Percentiles rank a stretch among this genome's conserved stretches.
These are phyloP conservation scores for Cladopsammia gracilis DNA, from an alignment of 64 coral and sea anemone genomes.

Conservation along the genomic window DNA sequence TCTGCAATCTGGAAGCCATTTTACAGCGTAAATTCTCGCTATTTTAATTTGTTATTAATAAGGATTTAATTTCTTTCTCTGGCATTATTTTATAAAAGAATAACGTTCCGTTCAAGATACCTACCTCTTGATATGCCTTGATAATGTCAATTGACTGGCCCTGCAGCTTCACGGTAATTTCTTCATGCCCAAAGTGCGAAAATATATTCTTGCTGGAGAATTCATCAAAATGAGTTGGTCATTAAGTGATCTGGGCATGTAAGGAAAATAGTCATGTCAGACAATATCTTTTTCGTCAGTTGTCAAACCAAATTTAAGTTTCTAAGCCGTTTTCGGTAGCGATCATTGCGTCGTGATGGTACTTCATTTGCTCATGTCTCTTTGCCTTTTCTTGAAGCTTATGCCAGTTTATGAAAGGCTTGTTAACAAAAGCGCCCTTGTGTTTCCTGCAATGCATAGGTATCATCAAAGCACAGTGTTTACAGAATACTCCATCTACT, in stretches of 20 bases:
- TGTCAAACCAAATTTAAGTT: no score
- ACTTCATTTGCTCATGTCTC: constrained; percentile 47
- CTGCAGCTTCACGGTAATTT: constrained; percentile 70
- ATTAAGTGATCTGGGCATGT: no score
- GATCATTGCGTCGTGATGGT: constrained; percentile 57
- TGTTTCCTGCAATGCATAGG: background rate
- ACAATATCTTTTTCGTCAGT: no score
- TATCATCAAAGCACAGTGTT: constrained; percentile 68
- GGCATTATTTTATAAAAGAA: constrained; percentile 10
- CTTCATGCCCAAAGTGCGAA: no score
- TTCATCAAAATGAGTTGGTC: no score
- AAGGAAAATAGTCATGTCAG: no score
- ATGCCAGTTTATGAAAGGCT: constrained; percentile 45
- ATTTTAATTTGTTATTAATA: constrained; percentile 1
- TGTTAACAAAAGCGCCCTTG: constrained; percentile 20
- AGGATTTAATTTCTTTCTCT: background rate
- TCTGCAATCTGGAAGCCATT: constrained; percentile 62
- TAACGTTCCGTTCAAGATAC: constrained; percentile 33
- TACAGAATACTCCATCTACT: constrained; percentile 59
- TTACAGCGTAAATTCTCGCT: constrained; percentile 34
- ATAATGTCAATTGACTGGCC: constrained; percentile 61
- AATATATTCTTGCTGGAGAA: no score
- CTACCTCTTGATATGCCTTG: constrained; percentile 70
- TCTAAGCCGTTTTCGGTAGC: no score
- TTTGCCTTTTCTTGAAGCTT: constrained; percentile 59